Evolutionary conservation across 23 tunicate species (phyloP), one percentile per base, ranked within the genome.

Genomic region (Ciona savignyi): DNA sequence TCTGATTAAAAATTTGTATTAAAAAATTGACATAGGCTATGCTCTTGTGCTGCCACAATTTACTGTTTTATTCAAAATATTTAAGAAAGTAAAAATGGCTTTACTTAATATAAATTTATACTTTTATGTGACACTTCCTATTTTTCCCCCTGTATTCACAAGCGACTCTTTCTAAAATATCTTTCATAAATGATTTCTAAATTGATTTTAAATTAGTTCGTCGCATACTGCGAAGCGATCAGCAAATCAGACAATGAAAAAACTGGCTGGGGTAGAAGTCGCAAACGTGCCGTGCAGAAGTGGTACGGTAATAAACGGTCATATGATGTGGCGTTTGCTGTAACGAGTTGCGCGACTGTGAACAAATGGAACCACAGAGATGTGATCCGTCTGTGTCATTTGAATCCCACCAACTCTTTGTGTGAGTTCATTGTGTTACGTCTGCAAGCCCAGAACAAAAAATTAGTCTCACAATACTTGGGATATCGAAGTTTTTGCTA

Each of bases 281-380:
- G 65, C 9, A 65, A 81, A 51, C 24, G 62, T 34, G 82, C 84
- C 68, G 80, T 85, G 3, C 73, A 73, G 74, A 32, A 78, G 31
- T 85, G 91, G 91, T 85, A 85, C 76, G n/a, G 49, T 21, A 85
- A 76, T 30, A 73, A 78, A 62, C 67, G 65, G 34, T 67, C 91
- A n/a, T 71, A 63, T 67, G 84, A 85, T 27, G 71, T 85, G 1
- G 84, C 84, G 21, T 70, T 62, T 42, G 68, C 68, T 1, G 71
- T 85, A 22, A 85, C 79, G 29, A 66, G 76, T 27, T 85, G 83
- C 67, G 76, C 75, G 29, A 24, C 74, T 23, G 42, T 25, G 27
- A 56, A 78, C 0, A 51, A 73, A 0, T 73, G 83, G 83, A 72
- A 74, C 27, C 91, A 85, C 34, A 48, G 35, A 33, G 84, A 79